Evolutionary conservation across 2,797 vertebrate species (phyloP).

Genomic region (Pygocentrus nattereri): DNA sequence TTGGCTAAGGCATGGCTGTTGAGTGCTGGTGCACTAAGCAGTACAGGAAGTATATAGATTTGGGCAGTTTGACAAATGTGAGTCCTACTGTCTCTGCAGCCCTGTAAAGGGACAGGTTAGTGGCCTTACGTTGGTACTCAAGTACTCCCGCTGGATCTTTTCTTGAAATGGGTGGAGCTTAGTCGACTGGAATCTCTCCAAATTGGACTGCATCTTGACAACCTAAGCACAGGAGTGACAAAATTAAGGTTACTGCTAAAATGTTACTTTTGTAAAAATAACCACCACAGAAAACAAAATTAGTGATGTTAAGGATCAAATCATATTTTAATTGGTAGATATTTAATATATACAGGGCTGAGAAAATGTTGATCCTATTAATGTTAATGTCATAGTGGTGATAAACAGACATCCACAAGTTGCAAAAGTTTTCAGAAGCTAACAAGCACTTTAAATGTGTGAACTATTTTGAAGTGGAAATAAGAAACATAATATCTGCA

Average conservation of each 20-base stretch:
- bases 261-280: not conserved
- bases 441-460: too few species aligned
- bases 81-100: not conserved
- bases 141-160: conserved; percentile 95
- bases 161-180: conserved; percentile 97
- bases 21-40: not conserved
- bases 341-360: not conserved
- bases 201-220: conserved; percentile 95
- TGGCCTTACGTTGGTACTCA: conserved; percentile 93
- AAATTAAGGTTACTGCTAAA: not conserved
- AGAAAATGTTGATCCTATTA: not conserved
- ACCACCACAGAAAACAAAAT: not conserved
- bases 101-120: not conserved
- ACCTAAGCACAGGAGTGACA: conserved; percentile 76
- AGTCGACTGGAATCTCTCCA: conserved; percentile 95
- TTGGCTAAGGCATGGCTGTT: too few species aligned
- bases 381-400: not conserved
- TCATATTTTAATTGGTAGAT: not conserved
- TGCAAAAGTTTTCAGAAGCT: not conserved
- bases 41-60: not conserved
- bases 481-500: not conserved
- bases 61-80: not conserved
- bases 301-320: not conserved
- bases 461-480: not conserved
- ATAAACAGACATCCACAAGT: not conserved